These are phyloP conservation scores for Rhinogobio ventralis DNA, from an alignment of 2,797 vertebrate genomes.

Conservation along the genomic window DNA sequence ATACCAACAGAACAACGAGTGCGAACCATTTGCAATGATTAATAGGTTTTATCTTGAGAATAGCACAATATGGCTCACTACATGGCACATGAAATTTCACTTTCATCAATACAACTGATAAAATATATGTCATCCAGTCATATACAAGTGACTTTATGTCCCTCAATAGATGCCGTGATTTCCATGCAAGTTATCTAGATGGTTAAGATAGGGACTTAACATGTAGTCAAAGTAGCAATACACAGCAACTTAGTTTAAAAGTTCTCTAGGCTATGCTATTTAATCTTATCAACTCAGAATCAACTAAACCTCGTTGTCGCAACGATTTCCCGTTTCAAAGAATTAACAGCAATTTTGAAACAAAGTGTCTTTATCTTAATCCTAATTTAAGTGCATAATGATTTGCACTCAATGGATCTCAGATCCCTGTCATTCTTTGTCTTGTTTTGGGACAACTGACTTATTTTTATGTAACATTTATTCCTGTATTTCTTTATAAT, in stretches of 20 bases:
- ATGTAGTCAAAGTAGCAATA: neutral
- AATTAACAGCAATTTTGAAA: neutral
- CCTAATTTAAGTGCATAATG: conserved; percentile 10
- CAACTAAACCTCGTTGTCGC: conserved; percentile 2
- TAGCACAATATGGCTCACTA: neutral
- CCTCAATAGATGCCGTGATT: neutral
- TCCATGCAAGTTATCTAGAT: neutral
- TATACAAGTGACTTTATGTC: neutral
- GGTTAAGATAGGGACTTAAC: neutral
- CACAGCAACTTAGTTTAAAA: neutral
- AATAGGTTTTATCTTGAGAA: neutral
- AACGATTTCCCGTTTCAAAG: neutral
- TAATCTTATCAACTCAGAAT: conserved; percentile 13
- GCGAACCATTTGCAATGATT: neutral
- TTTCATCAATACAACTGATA: neutral
- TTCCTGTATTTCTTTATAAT: neutral
- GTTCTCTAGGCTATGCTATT: too few species aligned
- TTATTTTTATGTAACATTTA: neutral
- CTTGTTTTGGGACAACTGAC: neutral
- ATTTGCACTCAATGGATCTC: neutral
- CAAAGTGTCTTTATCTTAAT: conserved; percentile 25
- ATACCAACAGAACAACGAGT: neutral
- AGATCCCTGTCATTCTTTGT: neutral
- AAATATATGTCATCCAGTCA: neutral
- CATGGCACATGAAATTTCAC: neutral